Percentiles rank a stretch among this genome's conserved stretches.
Evolutionary conservation across 1,140 invertebrate species (phyloP).

Genomic region (Eupeodes corollae): DNA sequence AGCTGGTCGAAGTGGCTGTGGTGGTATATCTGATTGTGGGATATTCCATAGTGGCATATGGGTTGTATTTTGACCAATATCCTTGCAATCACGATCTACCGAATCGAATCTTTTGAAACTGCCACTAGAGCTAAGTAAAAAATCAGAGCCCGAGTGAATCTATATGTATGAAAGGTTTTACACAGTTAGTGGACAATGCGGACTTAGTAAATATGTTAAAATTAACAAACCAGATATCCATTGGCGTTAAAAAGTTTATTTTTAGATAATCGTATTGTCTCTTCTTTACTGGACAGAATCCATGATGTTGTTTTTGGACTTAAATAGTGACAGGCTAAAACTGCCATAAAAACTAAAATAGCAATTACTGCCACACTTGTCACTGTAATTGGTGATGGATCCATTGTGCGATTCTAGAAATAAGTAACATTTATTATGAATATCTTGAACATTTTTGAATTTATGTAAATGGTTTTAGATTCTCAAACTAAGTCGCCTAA

Average conservation of each 20-base stretch:
- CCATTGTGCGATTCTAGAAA: slow-evolving; percentile 21
- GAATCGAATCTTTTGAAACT: slow-evolving; percentile 59
- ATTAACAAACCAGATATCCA: slow-evolving; percentile 48
- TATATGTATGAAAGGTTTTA: slow-evolving; percentile 21
- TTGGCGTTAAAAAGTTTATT: slow-evolving; percentile 48
- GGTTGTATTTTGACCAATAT: slow-evolving; percentile 21
- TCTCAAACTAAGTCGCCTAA: no score
- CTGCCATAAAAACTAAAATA: slow-evolving; percentile 32
- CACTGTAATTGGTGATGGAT: slow-evolving; percentile 31
- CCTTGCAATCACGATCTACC: slow-evolving; percentile 44
- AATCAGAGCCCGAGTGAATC: slow-evolving; percentile 56
- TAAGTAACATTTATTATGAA: no score
- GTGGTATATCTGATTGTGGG: slow-evolving; percentile 34
- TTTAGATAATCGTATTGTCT: slow-evolving; percentile 49
- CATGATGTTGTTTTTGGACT: slow-evolving; percentile 45
- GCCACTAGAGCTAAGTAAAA: slow-evolving; percentile 49
- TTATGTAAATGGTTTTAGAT: no score
- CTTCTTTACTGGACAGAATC: slow-evolving; percentile 48
- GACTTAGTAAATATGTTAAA: background rate
- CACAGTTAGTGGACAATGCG: background rate
- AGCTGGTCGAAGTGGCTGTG: slow-evolving; percentile 37
- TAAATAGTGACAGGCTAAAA: slow-evolving; percentile 42
- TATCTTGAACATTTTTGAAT: no score
- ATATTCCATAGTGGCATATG: slow-evolving; percentile 30
- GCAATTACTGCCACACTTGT: slow-evolving; percentile 32